Percentiles rank a stretch among this genome's conserved stretches.
Evolutionary conservation across 2,113 vertebrate species (phyloP).

Genomic region (Tragelaphus imberbis): DNA sequence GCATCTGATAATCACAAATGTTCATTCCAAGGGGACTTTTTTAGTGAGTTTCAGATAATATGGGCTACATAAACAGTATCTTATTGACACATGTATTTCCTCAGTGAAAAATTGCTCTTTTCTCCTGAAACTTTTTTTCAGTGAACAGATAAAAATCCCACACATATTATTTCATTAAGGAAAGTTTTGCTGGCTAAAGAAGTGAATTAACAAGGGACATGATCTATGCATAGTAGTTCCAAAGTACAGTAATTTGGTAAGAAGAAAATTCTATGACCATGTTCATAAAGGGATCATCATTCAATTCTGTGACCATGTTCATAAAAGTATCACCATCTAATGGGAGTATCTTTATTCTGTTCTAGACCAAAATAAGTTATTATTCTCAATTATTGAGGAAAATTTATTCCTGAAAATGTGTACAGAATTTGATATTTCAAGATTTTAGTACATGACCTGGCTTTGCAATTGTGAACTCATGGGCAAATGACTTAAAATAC

Average conservation of each 20-base stretch:
- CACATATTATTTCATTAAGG: neutral
- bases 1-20: neutral
- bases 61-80: neutral
- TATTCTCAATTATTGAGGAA: neutral
- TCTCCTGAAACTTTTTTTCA: neutral
- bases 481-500: neutral
- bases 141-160: neutral
- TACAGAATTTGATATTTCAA: neutral
- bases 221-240: neutral
- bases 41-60: neutral
- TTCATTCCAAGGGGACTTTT: neutral
- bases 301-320: neutral
- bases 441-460: neutral
- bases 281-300: neutral
- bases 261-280: neutral
- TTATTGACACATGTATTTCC: neutral
- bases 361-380: neutral
- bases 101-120: neutral
- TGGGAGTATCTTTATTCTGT: neutral
- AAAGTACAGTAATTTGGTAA: neutral
- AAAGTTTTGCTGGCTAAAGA: neutral
- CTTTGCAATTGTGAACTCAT: neutral
- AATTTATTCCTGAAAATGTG: neutral
- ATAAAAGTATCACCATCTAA: neutral
- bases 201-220: neutral